Percentiles rank a stretch among this genome's conserved stretches.
These are phyloP conservation scores for Cichlasoma orientale DNA, from an alignment of 2,797 vertebrate species.

Conservation along the genomic window DNA sequence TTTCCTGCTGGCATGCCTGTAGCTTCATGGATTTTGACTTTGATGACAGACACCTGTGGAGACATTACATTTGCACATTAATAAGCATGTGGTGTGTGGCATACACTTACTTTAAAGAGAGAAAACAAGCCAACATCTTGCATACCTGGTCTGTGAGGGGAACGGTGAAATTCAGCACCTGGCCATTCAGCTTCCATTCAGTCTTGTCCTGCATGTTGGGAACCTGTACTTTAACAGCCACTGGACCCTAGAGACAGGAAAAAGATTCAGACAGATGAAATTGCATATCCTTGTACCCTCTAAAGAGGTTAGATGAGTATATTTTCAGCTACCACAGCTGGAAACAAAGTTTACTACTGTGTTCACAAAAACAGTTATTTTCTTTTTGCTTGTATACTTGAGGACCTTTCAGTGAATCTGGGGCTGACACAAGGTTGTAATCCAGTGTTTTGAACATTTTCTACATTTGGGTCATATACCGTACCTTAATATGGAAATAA, in stretches of 20 bases:
- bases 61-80: constrained; percentile 30
- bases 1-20: constrained; percentile 99
- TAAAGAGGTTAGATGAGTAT: background rate
- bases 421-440: background rate
- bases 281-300: background rate
- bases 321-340: background rate
- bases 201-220: constrained; percentile 99
- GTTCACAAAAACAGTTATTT: background rate
- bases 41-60: constrained; percentile 95
- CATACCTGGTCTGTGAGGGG: constrained; percentile 95
- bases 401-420: background rate
- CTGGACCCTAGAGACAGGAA: constrained; percentile 66
- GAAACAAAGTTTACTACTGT: background rate
- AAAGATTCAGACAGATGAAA: background rate
- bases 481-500: background rate
- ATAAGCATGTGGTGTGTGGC: background rate
- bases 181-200: constrained; percentile 97
- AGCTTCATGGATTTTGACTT: constrained; percentile 99
- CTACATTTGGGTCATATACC: background rate
- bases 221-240: constrained; percentile 97
- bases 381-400: background rate
- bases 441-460: background rate
- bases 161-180: constrained; percentile 94
- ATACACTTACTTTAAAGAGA: background rate
- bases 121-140: background rate